phyloP scores from a whole-genome alignment of 2,113 vertebrate species.

The Tricholaema leucomelas region DNA sequence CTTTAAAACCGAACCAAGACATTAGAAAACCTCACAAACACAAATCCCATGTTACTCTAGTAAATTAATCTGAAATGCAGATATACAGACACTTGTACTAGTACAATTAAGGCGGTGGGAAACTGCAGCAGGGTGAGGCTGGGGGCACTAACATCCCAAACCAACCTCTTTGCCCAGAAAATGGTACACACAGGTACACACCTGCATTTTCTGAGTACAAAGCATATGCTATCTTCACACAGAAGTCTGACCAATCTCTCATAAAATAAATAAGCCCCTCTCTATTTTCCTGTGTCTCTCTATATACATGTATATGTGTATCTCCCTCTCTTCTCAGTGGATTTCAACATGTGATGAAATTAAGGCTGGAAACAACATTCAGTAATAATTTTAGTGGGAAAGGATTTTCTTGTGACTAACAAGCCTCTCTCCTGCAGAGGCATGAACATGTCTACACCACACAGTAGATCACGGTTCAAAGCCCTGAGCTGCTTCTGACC shows the following conservation, averaged over 20 bases:
- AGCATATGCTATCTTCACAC: not conserved
- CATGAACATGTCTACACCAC: not conserved
- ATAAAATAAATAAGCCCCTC: not conserved
- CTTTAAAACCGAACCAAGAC: not conserved
- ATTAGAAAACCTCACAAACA: not conserved
- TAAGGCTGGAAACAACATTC: slow-evolving; percentile 1
- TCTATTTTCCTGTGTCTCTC: not conserved
- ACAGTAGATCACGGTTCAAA: not conserved
- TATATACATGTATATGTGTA: too few relatives aligned
- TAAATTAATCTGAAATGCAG: not conserved
- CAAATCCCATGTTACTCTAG: not conserved
- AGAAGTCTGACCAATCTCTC: not conserved
- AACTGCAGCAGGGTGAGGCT: not conserved
- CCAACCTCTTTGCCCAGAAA: not conserved
- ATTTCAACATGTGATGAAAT: not conserved
- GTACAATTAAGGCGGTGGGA: not conserved
- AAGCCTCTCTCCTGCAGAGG: not conserved
- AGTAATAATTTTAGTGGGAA: not conserved
- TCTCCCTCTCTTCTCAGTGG: not conserved
- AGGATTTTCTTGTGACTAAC: slow-evolving; percentile 16
- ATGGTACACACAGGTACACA: too few relatives aligned
- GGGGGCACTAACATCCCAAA: not conserved
- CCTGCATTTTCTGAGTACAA: not conserved
- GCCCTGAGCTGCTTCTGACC: not conserved
- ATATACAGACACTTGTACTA: not conserved